Evolutionary conservation across 2,888 invertebrate species (phyloP), one percentile per base, ranked within the genome.

Genomic region (Polymixis flavicincta): DNA sequence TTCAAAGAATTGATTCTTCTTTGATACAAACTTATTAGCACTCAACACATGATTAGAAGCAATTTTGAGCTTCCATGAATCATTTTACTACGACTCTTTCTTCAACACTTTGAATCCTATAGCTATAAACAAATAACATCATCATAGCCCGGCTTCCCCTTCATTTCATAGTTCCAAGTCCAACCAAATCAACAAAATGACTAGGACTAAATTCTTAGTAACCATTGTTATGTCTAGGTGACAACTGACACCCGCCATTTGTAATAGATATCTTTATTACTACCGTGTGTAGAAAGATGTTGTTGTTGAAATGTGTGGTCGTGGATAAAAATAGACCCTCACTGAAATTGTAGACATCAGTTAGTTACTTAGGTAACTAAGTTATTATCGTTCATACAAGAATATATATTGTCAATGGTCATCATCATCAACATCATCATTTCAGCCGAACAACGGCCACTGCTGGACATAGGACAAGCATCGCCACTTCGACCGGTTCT

Each of bases 191-290:
- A 69, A 63, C 60, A 67, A 45, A 45, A 45, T 11, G 61, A 37
- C 63, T 76, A 61, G 13, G 55, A 50, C 22, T 7, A 68, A 50
- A 50, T 84, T 86, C 87, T 67, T 42, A n/a, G 87, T 80, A 86
- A 37, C 45, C 61, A 64, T 78, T 86, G 79, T 87, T 85, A 61
- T 78, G 83, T 86, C 86, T 86, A 71, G 67, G 67, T 64, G 75
- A 55, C 32, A 85, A 60, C 45, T 54, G 81, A 81, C 64, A 76
- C 76, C 50, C 25, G 32, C 52, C 28, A 52, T 55, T 22, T 70
- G 70, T 71, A 68, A 80, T 60, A 71, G 52, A 74, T 70, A 80
- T 57, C 37, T 77, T 57, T 72, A 71, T 65, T 57, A 65, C 68
- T 65, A 48, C 65, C 71, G 37, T n/a, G 25, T 61, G 19, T 19